Base-by-base conservation (phyloP, 2,797 vertebrate genomes). In the Pipistrellus kuhlii region DNA sequence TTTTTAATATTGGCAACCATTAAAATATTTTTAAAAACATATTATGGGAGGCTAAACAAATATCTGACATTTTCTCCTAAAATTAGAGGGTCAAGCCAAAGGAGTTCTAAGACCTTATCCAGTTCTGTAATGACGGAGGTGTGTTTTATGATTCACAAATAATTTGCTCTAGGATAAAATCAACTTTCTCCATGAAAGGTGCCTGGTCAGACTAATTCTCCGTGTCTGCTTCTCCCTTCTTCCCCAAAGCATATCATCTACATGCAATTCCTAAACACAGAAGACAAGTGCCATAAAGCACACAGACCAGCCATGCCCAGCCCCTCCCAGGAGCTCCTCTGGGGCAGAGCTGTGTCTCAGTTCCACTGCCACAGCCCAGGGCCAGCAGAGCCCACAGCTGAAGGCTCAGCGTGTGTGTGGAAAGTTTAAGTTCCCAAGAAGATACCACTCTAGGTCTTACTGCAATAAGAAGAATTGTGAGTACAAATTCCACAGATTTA, bases 401-500 rank as follows among this genome's bases (percentile, higher is more conserved):
- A 82, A 77, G 73, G 20, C 57, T 64, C 44, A 23, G 81, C 17
- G 30, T 10, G 44, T 72, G 14, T 64, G 64, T 15, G 1, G 51
- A 90, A 87, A 93, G 51, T 68, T 95, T 38, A 72, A 18, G 38
- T 81, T 95, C 82, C 48, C 91, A 92, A 68, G 78, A 90, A 94
- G 46, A 90, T 27, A 80, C 27, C 75, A 95, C 81, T 69, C 68
- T 64, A 81, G 77, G 92, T 87, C 77, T 4, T 44, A 62, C 77
- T 88, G 92, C 93, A 89, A 80, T 18, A 83, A 96, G 71, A 82
- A 91, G 66, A 86, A 95, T 81, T 0, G 0, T 14, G 41, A 96
- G 51, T 83, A 85, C 48, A 90, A 97, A 97, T 55, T 95, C 84
- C 96, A 94, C n/a, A 64, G 92, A 95, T 94, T 94, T 95, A 91